A percentile compares a stretch with the other conserved stretches of the same genome.
phyloP scores from a whole-genome alignment of 37 sponge, comb jelly and placozoan genomes.

The Aphrocallistes beatrix region DNA sequence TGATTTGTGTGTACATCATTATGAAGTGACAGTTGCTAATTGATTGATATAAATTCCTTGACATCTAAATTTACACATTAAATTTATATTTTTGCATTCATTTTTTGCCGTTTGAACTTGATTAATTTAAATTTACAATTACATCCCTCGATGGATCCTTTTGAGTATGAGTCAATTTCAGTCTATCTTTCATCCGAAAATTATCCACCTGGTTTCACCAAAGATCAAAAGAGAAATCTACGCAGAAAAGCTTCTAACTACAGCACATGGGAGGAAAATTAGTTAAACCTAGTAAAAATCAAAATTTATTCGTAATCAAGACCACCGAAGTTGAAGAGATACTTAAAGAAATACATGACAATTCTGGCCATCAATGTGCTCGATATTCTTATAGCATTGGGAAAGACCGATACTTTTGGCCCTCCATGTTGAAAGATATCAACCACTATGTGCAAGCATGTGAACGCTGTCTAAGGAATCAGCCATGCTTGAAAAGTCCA shows the following conservation, averaged over 20 bases:
- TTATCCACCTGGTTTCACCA: neutral
- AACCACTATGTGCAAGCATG: neutral
- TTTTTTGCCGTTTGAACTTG: too few species aligned
- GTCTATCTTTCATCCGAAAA: neutral
- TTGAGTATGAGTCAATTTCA: neutral
- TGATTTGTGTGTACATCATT: too few species aligned
- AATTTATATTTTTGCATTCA: too few species aligned
- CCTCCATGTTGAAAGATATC: neutral
- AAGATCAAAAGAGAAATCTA: neutral
- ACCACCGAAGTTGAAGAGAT: neutral
- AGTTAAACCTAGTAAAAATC: neutral
- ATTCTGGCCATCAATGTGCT: slow-evolving; percentile 3
- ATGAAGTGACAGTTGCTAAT: too few species aligned
- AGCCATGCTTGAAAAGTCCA: neutral
- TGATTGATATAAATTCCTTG: too few species aligned
- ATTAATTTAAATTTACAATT: too few species aligned
- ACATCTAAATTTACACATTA: too few species aligned
- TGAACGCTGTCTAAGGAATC: neutral
- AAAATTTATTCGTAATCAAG: neutral
- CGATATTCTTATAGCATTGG: neutral
- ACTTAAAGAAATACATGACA: neutral
- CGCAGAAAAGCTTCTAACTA: neutral
- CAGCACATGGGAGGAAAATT: neutral
- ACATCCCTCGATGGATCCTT: neutral
- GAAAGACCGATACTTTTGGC: neutral